Base-by-base conservation (phyloP, 2,797 vertebrate genomes). In the Hephaestus fuliginosus region DNA sequence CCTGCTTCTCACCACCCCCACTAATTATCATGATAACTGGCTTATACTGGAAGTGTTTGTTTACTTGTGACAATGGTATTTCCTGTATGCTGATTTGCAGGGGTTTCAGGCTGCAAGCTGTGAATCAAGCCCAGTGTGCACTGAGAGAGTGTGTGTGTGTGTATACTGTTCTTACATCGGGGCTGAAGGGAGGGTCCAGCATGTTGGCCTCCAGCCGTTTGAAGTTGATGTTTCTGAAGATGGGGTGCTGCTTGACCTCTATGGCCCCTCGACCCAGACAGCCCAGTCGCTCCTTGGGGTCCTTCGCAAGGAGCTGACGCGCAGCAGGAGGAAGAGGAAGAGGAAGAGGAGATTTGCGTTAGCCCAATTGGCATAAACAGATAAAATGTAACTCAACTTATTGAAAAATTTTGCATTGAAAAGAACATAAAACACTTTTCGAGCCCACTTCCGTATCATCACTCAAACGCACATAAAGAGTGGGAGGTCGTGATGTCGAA, bases 181-280 rank as follows among this genome's bases (percentile, higher is more conserved):
- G 97, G 86, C 91, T 94, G 92, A 98, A 98, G 6, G 97, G 97
- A 44, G 97, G 96, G 69, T 97, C 97, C 87, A 97, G 74, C 93
- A 97, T 97, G 90, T 96, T 95, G 52, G 96, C 97, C 92, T 98
- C 97, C 82, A 98, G 96, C 44, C 96, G 93, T 91, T 96, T 97
- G 93, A 98, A 98, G 95, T 97, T 97, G 84, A 98, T 96, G 87
- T 95, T 95, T 92, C 95, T 96, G 94, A 98, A 98, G 92, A 98
- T 96, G 5, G 95, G 94, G 84, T 98, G 96, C 84, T 96, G 96
- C 72, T 97, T 98, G 70, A 98, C 97, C 71, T 89, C 92, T 4
- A 94, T 88, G 3, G 95, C 97, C 58, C 97, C 97, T 0, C 87
- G 92, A 3, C 95, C 97, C 80, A 80, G 95, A 83, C 97, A 97